Base-by-base conservation (phyloP, 2,113 vertebrate genomes). In the Grammomys dolichurus region DNA sequence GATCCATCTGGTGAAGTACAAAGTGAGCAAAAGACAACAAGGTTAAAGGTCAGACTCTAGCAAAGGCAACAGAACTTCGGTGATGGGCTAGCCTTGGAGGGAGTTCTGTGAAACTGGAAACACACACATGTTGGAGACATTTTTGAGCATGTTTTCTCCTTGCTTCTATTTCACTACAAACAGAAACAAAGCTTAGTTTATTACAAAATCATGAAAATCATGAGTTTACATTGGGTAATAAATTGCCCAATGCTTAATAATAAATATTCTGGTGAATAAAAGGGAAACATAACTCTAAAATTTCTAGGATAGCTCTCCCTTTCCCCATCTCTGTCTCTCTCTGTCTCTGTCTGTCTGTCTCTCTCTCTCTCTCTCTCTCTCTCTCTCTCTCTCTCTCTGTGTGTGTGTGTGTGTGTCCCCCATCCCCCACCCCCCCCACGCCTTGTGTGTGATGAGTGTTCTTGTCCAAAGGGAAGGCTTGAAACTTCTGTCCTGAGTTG, bases 151-250 rank as follows among this genome's bases (percentile, higher is more conserved):
- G 16, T 75, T 58, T 75, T 51, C 33, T 46, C 43, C 26, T 46
- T 90, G 36, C 20, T 80, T 90, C 91, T n/a, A 58, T 78, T 84
- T 92, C 70, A 85, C 60, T 84, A 56, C 46, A 87, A 90, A 87
- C 46, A 33, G n/a, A 96, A 92, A 87, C 92, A 33, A 73, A 40
- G 31, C 48, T 89, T 43, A 89, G 72, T 92, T 69, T 87, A 63
- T 69, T 78, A 33, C 78, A 97, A 63, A 84, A 75, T 93, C 73
- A 48, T 75, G 87, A 96, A 94, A 90, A 81, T 87, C 78, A 89
- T 87, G 87, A 89, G 75, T 89, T 96, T 94, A 86, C 90, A 75
- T 75, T 84, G 67, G 90, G 82, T 67, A 48, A 80, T 78, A 78
- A 56, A 87, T 95, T 89, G 56, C 60, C 82, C 78, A 91, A 54